A percentile compares a stretch with the other conserved stretches of the same genome.
Evolutionary conservation across 2,113 vertebrate genomes (phyloP).

Genomic region (Phycodurus eques): DNA sequence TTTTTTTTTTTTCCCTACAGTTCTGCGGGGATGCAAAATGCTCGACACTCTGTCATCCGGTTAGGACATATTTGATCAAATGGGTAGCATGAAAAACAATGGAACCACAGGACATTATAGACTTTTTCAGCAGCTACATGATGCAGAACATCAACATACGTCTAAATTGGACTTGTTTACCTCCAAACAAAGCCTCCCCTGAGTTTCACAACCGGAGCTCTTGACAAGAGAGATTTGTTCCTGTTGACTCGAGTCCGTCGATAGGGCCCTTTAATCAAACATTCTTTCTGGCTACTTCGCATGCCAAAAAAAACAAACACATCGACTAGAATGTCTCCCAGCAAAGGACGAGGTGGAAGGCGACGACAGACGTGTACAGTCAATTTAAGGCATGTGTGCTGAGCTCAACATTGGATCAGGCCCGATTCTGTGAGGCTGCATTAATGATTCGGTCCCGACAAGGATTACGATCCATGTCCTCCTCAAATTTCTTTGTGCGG

Average conservation of each 20-base stretch:
- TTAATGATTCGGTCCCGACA: conserved; percentile 39
- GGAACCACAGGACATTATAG: no score
- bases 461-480: neutral
- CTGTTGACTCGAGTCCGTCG: conserved; percentile 44
- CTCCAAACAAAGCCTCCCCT: conserved; percentile 18
- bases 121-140: neutral
- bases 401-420: conserved; percentile 9
- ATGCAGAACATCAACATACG: conserved; percentile 37
- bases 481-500: conserved; percentile 8
- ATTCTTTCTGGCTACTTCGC: conserved; percentile 23
- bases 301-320: conserved; percentile 40
- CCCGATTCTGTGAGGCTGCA: conserved; percentile 43
- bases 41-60: neutral
- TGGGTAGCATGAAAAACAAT: no score
- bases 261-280: conserved; percentile 48
- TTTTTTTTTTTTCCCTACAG: neutral
- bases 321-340: conserved; percentile 38
- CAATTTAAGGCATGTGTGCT: conserved; percentile 32
- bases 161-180: conserved; percentile 15
- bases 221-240: conserved; percentile 35
- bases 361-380: conserved; percentile 33
- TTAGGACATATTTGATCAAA: neutral
- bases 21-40: neutral
- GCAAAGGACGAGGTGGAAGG: conserved; percentile 11
- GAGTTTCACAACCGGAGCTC: conserved; percentile 17